Evolutionary conservation across 2,797 vertebrate genomes (phyloP).

Genomic region (Chloroceryle amazona): DNA sequence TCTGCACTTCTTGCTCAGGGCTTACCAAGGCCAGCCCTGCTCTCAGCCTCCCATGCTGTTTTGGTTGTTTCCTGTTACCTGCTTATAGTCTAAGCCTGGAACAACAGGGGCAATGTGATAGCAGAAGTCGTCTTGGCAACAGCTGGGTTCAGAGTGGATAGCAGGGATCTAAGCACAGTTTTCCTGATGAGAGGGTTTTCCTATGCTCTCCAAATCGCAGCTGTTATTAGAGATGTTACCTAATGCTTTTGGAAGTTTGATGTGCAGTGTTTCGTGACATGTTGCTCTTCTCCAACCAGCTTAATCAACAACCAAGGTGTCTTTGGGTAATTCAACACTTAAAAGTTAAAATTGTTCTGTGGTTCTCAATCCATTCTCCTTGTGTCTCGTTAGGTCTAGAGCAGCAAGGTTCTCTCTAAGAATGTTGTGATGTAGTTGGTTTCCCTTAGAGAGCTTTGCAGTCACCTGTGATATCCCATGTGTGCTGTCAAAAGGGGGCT

Average conservation of each 20-base stretch:
- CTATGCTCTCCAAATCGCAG: background rate
- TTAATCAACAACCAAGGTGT: background rate
- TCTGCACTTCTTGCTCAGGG: background rate
- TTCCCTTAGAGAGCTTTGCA: background rate
- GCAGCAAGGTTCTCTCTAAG: background rate
- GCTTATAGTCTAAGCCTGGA: background rate
- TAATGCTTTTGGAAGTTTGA: background rate
- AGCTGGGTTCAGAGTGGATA: background rate
- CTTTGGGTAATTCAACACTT: background rate
- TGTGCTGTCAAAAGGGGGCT: background rate
- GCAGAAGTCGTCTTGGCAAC: background rate
- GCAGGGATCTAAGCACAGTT: background rate
- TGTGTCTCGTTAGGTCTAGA: background rate
- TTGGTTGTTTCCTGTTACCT: background rate
- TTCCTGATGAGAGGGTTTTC: background rate
- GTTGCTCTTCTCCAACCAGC: background rate
- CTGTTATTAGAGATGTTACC: background rate
- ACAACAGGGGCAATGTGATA: background rate
- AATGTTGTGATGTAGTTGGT: background rate
- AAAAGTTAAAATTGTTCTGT: background rate
- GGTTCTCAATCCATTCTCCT: background rate
- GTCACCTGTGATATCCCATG: background rate
- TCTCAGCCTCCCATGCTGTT: background rate
- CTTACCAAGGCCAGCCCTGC: background rate
- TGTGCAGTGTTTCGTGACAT: accelerated